Base-by-base conservation (phyloP, 2,113 vertebrate species). In the Hirundichthys speculiger region DNA sequence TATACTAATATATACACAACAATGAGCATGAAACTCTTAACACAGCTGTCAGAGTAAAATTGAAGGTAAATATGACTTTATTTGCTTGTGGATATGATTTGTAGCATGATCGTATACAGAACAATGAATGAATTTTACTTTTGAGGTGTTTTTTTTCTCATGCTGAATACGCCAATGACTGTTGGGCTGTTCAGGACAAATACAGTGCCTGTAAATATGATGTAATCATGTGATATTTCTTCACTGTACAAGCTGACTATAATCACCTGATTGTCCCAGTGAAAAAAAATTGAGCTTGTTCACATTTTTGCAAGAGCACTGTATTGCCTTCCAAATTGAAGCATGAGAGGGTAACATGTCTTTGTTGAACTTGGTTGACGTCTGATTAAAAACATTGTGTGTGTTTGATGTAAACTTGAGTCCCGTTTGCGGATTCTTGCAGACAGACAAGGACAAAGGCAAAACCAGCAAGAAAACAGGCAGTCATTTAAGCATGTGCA, bases 221-320 rank as follows among this genome's bases (percentile, higher is more conserved):
- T 22, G 27, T 18, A 19, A 22, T 62, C 63, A 22, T 55, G 50
- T 46, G 58, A 60, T 22, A 39, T 48, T 48, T 61, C 45, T 43
- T 51, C 22, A 50, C 18, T 38, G 51, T 19, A 14, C 34, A 30
- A 27, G 49, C 42, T 1, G 30, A 63, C 11, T 7, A 20, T 2
- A 8, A 5, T 53, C 39, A 59, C 15, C 42, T 59, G 19, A 64
- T 43, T 1, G 6, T 15, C 18, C 0, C 11, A 6, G 15, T 43
- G 6, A 13, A 22, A 22, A 13, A 22, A 13, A 48, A 22, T 13
- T 13, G 6, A 21, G 12, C 1, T 2, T 13, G 4, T 3, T 13
- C 21, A 16, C 13, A 13, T 48, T 43, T n/a, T 4, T 13, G 3
- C 12, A 13, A 48, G 30, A 10, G 30, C 30, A 10, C 6, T 34